A percentile compares a stretch with the other conserved stretches of the same genome.
Conservation (phyloP, 2,113 vertebrate genomes). For the Morone chrysops region DNA sequence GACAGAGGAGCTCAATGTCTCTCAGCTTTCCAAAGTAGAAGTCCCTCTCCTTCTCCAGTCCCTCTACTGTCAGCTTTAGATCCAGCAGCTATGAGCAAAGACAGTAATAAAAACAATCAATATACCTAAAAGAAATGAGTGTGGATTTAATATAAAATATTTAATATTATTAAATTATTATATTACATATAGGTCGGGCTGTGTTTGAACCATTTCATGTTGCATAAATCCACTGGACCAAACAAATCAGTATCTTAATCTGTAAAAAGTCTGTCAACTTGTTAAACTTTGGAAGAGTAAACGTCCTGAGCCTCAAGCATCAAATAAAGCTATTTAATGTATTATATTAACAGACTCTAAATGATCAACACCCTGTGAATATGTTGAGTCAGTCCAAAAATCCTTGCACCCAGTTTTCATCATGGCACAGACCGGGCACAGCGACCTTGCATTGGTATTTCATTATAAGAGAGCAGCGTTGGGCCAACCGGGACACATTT, state of each 20-base stretch:
- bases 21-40: slow-evolving; percentile 97
- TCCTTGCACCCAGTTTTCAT: background rate
- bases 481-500: background rate
- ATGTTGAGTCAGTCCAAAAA: slow-evolving; percentile 2
- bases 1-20: slow-evolving; percentile 96
- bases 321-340: background rate
- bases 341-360: background rate
- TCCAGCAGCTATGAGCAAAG: slow-evolving; percentile 87
- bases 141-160: background rate
- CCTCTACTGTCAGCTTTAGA: slow-evolving; percentile 91
- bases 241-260: too few species aligned
- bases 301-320: background rate
- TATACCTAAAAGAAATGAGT: background rate
- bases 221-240: too few species aligned
- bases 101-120: background rate
- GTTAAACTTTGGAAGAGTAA: background rate
- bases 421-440: background rate
- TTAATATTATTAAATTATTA: too few species aligned
- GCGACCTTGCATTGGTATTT: background rate
- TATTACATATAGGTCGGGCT: too few species aligned
- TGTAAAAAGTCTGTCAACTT: background rate
- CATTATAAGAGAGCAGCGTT: background rate
- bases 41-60: slow-evolving; percentile 94
- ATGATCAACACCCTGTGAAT: background rate
- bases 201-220: too few species aligned